Evolutionary conservation across 2,113 vertebrate species (phyloP), one percentile per base, ranked within the genome.

Genomic region (Narcine bancroftii): DNA sequence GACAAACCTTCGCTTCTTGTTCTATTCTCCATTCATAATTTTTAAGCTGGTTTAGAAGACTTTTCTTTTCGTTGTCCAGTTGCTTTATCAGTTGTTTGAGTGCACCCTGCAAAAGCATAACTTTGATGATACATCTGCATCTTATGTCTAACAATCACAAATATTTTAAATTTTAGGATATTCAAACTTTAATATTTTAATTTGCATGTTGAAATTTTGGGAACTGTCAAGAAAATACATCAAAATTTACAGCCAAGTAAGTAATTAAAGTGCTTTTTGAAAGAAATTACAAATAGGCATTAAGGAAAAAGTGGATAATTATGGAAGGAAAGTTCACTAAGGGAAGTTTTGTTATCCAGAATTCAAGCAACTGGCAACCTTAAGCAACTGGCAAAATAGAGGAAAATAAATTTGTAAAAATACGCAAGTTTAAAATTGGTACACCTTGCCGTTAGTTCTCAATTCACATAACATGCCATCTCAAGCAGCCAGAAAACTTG

Each of bases 1-100:
- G 93, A 93, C 95, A 93, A 87, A 98, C 97, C 97, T 98, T 98
- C 94, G 95, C 94, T 93, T 98, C 97, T 94, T 97, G 96, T 81
- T 97, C 95, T 26, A 96, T 94, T 92, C 94, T 94, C 92, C 96
- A 94, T 56, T 95, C 95, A 93, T 94, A 97, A 93, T 97, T 95
- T 95, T 96, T 97, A 92, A 98, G 95, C 92, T 98, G 96, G 93
- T 93, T 95, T 94, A 96, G 96, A 69, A 98, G 95, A 89, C 93
- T 95, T 33, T 91, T 95, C 94, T 96, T 98, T 93, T 98, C 95
- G 33, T 95, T 95, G 92, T 95, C 96, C 92, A 97, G 93, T 69
- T 96, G 94, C 93, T 97, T 97, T 93, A 98, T 95, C 92, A 96
- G 93, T 4, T 94, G 94, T 92, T 94, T 96, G 94, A 98, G 95